These are phyloP conservation scores for Hymenochirus boettgeri DNA, from an alignment of 2,113 vertebrate genomes.

Conservation along the genomic window DNA sequence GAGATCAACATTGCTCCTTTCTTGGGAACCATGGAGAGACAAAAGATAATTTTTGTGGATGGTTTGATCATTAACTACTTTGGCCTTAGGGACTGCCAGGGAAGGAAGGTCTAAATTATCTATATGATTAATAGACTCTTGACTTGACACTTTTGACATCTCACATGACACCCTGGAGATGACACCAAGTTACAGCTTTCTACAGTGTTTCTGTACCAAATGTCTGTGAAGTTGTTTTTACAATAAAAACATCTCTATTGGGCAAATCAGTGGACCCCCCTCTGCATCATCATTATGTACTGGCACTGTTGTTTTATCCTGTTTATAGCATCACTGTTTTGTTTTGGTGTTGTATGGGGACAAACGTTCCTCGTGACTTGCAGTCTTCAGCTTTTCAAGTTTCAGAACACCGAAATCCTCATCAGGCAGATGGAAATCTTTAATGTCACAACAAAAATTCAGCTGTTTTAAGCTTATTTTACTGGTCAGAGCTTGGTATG, in stretches of 20 bases:
- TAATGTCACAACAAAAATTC: conserved; percentile 39
- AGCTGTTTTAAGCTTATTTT: conserved; percentile 43
- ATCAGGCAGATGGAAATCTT: conserved; percentile 73
- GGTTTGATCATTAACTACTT: background rate
- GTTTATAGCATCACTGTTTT: background rate
- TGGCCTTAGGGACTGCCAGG: background rate
- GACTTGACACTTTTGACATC: background rate
- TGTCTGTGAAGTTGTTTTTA: background rate
- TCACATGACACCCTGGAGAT: too few relatives aligned
- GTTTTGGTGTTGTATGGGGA: background rate
- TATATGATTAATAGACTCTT: background rate
- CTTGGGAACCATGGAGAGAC: background rate
- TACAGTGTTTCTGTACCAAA: background rate
- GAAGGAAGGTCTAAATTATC: background rate
- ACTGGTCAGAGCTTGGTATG: background rate
- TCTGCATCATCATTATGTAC: background rate
- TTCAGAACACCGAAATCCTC: conserved; percentile 73
- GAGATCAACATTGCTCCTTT: background rate
- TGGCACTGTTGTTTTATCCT: background rate
- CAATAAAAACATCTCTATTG: background rate
- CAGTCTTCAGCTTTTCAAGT: conserved; percentile 56
- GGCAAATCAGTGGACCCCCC: background rate
- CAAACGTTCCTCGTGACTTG: conserved; percentile 44
- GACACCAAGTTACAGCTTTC: background rate
- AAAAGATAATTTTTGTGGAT: background rate